Evolutionary conservation across 1,140 invertebrate species (phyloP), one percentile per base, ranked within the genome.

Genomic region (Bicyclus anynana): DNA sequence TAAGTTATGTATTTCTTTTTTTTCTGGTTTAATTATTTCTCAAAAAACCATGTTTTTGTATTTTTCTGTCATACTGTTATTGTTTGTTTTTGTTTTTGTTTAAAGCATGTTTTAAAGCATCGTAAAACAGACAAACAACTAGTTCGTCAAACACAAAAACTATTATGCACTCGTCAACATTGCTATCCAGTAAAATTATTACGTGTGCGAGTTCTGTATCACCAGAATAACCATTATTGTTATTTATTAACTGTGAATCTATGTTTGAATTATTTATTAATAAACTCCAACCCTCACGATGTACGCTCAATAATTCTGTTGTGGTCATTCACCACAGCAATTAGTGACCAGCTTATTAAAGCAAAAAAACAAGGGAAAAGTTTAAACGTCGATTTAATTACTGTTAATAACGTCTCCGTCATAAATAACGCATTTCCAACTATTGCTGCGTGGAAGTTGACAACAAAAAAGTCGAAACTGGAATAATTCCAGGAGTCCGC

Each of bases 381-480:
- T 16, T 16, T 44, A 5, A 20, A 44, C 40, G 40, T 20, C 40
- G 16, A 20, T 44, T 44, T 44, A 20, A 44, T 20, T 44, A 44
- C 40, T 0, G 18, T 2, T 44, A 44, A 44, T 44, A 44, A 44
- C 40, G 40, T 44, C 40, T 44, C 18, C 40, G 16, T 2, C 40
- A 44, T 44, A 38, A 38, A 38, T 38, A 38, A 44, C 40, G 17
- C 40, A 44, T 44, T 38, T 38, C 37, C 37, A 38, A 38, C 37
- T 38, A 44, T 20, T 44, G 20, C 5, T 44, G 18, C 40, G 40
- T 18, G 40, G 18, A 44, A 44, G 23, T 23, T 23, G 14, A 20
- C n/a, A 44, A 5, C 14, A 44, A 44, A 44, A 44, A 44, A n/a
- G 4, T 44, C 3, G 4, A 44, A 44, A 20, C 18, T 17, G 40